Conservation (phyloP, 2,797 vertebrate genomes). For the Passerculus sandwichensis region DNA sequence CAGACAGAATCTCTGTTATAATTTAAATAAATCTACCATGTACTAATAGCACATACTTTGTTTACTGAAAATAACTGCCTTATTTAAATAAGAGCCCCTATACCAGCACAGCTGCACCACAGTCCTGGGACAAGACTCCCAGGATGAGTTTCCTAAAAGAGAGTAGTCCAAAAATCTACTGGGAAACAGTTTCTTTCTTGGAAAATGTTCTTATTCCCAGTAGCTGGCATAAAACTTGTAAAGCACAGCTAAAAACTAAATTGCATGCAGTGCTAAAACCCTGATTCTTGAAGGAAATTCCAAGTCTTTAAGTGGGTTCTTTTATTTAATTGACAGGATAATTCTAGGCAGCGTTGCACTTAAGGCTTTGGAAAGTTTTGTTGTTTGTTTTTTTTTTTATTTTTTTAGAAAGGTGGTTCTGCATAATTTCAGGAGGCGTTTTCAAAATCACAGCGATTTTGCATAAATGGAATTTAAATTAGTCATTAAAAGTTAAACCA, state of each 20-base stretch:
- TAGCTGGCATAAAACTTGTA: not conserved
- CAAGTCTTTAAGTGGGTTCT: constrained; percentile 8
- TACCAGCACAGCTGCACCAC: not conserved
- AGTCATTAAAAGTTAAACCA: constrained; percentile 33
- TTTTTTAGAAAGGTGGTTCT: not conserved
- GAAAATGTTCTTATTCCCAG: not conserved
- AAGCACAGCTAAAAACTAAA: not conserved
- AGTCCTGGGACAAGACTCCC: not conserved
- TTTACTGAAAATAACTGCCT: not conserved
- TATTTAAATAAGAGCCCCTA: not conserved
- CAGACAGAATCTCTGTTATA: not conserved
- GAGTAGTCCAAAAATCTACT: not conserved
- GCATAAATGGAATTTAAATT: constrained; percentile 51
- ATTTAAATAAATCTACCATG: not conserved
- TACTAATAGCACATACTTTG: not conserved
- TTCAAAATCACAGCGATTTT: constrained; percentile 9
- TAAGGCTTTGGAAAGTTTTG: not conserved
- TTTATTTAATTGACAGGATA: constrained; percentile 56
- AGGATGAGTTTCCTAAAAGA: not conserved
- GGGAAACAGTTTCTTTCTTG: not conserved
- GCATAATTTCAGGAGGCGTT: constrained; percentile 32
- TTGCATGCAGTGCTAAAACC: not conserved
- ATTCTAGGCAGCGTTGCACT: constrained; percentile 36
- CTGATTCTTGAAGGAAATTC: not conserved
- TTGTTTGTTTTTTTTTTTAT: not conserved